phyloP scores from a whole-genome alignment of 2,888 invertebrate genomes.

The Andrena marginata region DNA sequence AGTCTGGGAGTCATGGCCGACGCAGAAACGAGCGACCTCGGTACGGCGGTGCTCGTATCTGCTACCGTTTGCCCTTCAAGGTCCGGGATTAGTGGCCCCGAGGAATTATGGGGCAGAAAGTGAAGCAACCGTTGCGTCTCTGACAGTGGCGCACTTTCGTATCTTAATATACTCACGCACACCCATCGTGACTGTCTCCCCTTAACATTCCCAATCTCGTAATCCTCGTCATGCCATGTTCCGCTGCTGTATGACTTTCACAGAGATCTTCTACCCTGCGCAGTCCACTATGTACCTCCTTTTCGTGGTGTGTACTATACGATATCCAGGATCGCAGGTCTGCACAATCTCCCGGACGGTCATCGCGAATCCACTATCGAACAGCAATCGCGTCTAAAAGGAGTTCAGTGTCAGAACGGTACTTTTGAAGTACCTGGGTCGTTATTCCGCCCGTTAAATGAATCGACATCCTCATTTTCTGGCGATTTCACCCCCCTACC shows the following conservation, averaged over 20 bases:
- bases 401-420: constrained; percentile 39
- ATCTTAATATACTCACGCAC: too few relatives aligned
- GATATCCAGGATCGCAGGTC: constrained; percentile 26
- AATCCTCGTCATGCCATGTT: too few relatives aligned
- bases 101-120: too few relatives aligned
- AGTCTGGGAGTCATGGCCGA: background rate
- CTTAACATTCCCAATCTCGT: too few relatives aligned
- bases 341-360: background rate
- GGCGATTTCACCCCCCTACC: constrained; percentile 33
- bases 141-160: too few relatives aligned
- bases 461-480: constrained; percentile 73
- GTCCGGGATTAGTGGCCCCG: background rate
- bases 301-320: constrained; percentile 8
- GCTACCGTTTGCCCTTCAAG: background rate
- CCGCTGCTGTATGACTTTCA: too few relatives aligned
- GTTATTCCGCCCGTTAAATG: constrained; percentile 74
- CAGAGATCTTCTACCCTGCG: too few relatives aligned
- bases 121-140: too few relatives aligned
- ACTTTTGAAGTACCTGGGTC: constrained; percentile 40
- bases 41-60: background rate
- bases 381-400: constrained; percentile 25
- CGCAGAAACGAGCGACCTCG: background rate
- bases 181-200: too few relatives aligned
- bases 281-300: too few relatives aligned
- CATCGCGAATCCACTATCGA: constrained; percentile 10